phyloP scores from a whole-genome alignment of 2,797 vertebrate genomes.

The Poecile montanus region DNA sequence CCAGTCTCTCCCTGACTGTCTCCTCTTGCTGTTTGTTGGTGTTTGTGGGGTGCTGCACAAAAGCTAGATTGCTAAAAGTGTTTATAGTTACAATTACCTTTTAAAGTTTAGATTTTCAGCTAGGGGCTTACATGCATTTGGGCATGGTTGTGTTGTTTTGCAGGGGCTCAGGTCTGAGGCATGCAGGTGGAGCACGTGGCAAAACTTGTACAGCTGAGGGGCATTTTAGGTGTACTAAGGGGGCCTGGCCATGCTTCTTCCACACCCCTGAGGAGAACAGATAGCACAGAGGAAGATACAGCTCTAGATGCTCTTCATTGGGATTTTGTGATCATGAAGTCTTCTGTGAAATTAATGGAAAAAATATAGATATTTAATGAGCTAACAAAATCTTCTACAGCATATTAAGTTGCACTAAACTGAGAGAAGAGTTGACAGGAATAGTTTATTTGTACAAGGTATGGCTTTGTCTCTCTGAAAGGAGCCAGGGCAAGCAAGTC shows the following conservation, averaged over 20 bases:
- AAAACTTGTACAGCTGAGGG: neutral
- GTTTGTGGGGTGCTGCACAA: neutral
- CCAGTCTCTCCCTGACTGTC: neutral
- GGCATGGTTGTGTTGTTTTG: neutral
- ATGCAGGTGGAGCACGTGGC: neutral
- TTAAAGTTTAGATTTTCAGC: neutral
- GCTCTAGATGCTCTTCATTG: neutral
- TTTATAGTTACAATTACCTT: neutral
- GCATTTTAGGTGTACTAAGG: neutral
- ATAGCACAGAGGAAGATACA: neutral
- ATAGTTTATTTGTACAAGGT: neutral
- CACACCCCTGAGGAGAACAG: neutral
- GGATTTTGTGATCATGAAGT: neutral
- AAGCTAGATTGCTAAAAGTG: neutral
- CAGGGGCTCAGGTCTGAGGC: neutral
- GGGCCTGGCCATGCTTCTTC: neutral
- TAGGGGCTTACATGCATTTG: neutral
- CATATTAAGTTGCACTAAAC: neutral
- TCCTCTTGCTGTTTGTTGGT: neutral
- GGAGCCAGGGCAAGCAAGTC: neutral
- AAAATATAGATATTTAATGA: slow-evolving; percentile 33
- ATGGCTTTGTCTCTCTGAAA: neutral
- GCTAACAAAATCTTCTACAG: neutral
- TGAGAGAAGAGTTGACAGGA: neutral
- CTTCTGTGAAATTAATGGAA: slow-evolving; percentile 12